phyloP scores from a whole-genome alignment of 2,113 vertebrate species.

The Polypterus senegalus region DNA sequence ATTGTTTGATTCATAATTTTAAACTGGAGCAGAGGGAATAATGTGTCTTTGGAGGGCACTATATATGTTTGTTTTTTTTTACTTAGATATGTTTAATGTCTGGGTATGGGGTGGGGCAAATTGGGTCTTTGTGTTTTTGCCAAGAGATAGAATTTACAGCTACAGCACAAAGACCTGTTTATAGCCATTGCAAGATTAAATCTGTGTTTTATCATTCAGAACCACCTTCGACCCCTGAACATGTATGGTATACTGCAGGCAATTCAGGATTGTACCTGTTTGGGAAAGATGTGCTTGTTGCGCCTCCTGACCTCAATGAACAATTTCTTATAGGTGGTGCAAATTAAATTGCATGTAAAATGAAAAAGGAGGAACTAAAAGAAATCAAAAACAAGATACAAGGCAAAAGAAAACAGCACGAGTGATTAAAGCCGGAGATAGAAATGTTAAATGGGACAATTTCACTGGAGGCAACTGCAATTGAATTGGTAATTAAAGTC shows the following conservation, averaged over 20 bases:
- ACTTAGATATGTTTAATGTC: too few relatives aligned
- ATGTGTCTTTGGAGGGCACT: too few relatives aligned
- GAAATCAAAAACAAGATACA: background rate
- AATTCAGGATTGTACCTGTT: background rate
- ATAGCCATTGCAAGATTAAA: background rate
- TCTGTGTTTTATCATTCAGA: conserved; percentile 1
- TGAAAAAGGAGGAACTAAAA: conserved; percentile 1
- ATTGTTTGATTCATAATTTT: too few relatives aligned
- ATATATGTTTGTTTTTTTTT: too few relatives aligned
- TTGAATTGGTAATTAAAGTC: conserved; percentile 51
- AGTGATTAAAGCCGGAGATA: conserved; percentile 43
- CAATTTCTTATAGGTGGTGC: background rate
- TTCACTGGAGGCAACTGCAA: conserved; percentile 50
- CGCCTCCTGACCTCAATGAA: background rate
- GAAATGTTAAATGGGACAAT: conserved; percentile 48
- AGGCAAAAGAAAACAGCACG: conserved; percentile 34
- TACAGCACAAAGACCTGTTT: conserved; percentile 13
- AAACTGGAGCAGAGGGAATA: too few relatives aligned
- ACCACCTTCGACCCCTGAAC: conserved; percentile 2
- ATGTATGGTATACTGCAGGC: conserved; percentile 4
- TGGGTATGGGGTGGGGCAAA: too few relatives aligned
- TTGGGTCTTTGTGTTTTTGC: too few relatives aligned
- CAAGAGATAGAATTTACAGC: background rate
- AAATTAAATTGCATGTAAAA: background rate
- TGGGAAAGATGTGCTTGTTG: background rate